Conservation (phyloP, 2,888 invertebrate species). For the Eucriotettix oculatus region DNA sequence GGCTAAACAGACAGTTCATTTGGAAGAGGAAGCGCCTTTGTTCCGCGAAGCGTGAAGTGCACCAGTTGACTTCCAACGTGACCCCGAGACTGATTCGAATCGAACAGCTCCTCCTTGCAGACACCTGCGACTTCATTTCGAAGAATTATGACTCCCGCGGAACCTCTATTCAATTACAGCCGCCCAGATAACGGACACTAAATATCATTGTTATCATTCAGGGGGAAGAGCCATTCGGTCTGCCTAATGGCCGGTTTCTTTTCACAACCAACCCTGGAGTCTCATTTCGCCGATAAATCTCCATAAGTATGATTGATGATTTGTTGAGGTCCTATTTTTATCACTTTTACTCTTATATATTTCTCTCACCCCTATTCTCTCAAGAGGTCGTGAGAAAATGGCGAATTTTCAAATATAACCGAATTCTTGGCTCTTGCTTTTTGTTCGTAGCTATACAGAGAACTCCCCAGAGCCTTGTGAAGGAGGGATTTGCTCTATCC, state of each 20-base stretch:
- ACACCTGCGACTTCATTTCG: background rate
- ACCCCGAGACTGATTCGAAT: too few species aligned
- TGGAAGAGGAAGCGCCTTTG: background rate
- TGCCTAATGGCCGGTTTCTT: background rate
- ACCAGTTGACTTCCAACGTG: background rate
- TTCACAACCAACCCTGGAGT: background rate
- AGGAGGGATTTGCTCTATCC: background rate
- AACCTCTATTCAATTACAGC: background rate
- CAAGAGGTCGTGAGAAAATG: background rate
- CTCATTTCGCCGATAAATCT: background rate
- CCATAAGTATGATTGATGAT: background rate
- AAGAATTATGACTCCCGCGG: background rate
- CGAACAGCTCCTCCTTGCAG: background rate
- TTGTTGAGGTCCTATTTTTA: background rate
- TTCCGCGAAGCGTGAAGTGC: background rate
- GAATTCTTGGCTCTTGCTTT: background rate
- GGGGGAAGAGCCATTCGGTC: background rate
- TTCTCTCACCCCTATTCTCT: background rate
- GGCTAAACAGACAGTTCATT: background rate
- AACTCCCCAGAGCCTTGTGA: background rate
- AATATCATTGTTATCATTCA: background rate
- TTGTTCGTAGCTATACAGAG: background rate
- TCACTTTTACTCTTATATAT: background rate
- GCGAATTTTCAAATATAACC: background rate
- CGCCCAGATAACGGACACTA: background rate